These are phyloP conservation scores for Drosophila varians DNA, from an alignment of 1,140 invertebrate species.

Conservation along the genomic window DNA sequence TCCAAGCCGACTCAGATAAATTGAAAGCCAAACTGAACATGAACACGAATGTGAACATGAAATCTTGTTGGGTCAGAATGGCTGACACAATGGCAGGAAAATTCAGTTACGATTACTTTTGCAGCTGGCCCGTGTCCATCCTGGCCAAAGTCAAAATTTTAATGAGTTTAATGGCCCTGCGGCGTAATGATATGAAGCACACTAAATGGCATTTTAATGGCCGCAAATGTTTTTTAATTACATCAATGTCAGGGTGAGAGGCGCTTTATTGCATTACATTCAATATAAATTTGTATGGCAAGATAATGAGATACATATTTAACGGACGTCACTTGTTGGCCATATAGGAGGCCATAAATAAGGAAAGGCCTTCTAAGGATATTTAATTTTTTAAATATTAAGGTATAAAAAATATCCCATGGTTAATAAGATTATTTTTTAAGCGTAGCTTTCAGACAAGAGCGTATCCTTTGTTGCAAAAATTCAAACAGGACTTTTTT, in stretches of 20 bases:
- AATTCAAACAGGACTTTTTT: conserved; percentile 14
- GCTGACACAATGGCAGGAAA: conserved; percentile 12
- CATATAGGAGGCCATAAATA: conserved; percentile 1
- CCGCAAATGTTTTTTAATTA: conserved; percentile 68
- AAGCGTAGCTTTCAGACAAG: neutral
- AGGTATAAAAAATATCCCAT: no score
- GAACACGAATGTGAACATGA: conserved; percentile 11
- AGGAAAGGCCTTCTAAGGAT: neutral
- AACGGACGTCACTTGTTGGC: neutral
- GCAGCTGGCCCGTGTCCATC: conserved; percentile 15
- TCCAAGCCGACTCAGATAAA: conserved; percentile 53
- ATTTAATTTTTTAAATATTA: neutral
- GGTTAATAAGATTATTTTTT: no score
- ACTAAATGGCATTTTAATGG: conserved; percentile 73
- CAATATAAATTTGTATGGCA: conserved; percentile 32
- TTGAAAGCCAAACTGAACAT: conserved; percentile 42
- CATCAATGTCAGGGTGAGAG: conserved; percentile 46
- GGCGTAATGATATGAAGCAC: conserved; percentile 59
- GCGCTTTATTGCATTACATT: conserved; percentile 39
- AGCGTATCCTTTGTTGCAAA: neutral
- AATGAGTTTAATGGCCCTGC: conserved; percentile 72
- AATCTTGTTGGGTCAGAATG: conserved; percentile 6
- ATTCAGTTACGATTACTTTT: conserved; percentile 25
- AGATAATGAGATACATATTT: conserved; percentile 31
- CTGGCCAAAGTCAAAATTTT: conserved; percentile 56